These are phyloP conservation scores for Invenusta paracnida DNA, from an alignment of 2,888 invertebrate species.

Conservation along the genomic window DNA sequence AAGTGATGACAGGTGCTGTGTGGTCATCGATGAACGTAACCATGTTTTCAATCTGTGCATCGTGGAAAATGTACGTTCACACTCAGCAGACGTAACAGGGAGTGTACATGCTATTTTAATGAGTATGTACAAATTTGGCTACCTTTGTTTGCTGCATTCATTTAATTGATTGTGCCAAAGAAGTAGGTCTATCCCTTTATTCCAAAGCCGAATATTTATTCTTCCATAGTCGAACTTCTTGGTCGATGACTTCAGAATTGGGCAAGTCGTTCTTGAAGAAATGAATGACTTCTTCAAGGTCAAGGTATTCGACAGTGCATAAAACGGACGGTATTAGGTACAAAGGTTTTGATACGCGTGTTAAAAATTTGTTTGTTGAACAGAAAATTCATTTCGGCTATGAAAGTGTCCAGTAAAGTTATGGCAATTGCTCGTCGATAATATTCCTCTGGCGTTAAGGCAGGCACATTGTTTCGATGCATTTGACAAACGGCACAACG, in stretches of 20 bases:
- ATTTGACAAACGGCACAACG: slow-evolving; percentile 2
- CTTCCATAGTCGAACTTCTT: slow-evolving; percentile 26
- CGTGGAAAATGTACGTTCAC: slow-evolving; percentile 13
- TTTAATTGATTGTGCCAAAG: slow-evolving; percentile 26
- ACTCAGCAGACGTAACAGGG: slow-evolving; percentile 27
- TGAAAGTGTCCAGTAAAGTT: slow-evolving; percentile 25
- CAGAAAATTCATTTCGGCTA: not conserved
- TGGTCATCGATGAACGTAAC: slow-evolving; percentile 14
- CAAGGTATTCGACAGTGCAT: slow-evolving; percentile 16
- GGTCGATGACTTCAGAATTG: slow-evolving; percentile 12
- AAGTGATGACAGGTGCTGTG: slow-evolving; percentile 12
- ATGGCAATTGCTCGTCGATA: slow-evolving; percentile 26
- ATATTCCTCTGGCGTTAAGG: slow-evolving; percentile 6
- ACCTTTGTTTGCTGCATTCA: slow-evolving; percentile 13
- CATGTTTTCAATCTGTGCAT: slow-evolving; percentile 19
- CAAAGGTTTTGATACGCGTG: slow-evolving; percentile 17
- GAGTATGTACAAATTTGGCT: slow-evolving; percentile 13
- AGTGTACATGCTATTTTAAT: slow-evolving; percentile 23
- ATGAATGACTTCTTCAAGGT: slow-evolving; percentile 26
- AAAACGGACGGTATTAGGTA: slow-evolving; percentile 12
- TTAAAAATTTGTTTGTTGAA: not conserved
- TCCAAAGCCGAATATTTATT: slow-evolving; percentile 23
- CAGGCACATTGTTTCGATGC: slow-evolving; percentile 19
- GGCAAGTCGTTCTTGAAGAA: slow-evolving; percentile 23
- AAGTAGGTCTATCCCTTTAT: slow-evolving; percentile 20